phyloP scores from a whole-genome alignment of 2,888 invertebrate genomes.

The Xestobium rufovillosum region DNA sequence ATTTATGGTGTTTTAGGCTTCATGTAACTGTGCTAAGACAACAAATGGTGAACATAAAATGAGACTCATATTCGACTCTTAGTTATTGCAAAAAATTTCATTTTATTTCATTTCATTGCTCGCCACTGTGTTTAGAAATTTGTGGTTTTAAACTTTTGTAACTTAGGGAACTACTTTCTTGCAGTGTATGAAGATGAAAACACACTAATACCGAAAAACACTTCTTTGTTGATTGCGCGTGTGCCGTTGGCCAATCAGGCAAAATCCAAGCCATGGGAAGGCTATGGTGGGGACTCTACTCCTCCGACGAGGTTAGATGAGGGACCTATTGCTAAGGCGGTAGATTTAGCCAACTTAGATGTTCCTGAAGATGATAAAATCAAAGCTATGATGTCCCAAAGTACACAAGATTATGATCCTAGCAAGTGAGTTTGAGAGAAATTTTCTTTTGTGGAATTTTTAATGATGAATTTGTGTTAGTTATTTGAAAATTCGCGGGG shows the following conservation, averaged over 20 bases:
- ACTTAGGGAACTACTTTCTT: too few relatives aligned
- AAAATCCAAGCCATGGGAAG: constrained; percentile 62
- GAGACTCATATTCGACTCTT: too few relatives aligned
- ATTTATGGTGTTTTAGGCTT: too few relatives aligned
- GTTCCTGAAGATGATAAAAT: constrained; percentile 97
- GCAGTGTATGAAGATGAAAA: constrained; percentile 87
- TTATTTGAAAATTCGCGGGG: constrained; percentile 81
- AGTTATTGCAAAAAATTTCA: constrained; percentile 6
- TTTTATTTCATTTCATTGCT: constrained; percentile 9
- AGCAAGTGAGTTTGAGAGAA: constrained; percentile 72
- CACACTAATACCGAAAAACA: constrained; percentile 92
- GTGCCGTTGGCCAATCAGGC: constrained; percentile 77
- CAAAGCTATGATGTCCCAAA: constrained; percentile 94
- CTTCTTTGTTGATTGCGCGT: constrained; percentile 89
- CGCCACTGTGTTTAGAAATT: neutral
- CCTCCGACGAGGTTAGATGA: constrained; percentile 40
- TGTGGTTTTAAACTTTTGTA: too few relatives aligned
- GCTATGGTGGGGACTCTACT: constrained; percentile 44
- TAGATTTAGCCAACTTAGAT: constrained; percentile 82
- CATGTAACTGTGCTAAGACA: too few relatives aligned
- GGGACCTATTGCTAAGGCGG: constrained; percentile 55
- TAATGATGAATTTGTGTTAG: constrained; percentile 47
- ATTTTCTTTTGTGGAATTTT: too few relatives aligned
- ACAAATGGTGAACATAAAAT: too few relatives aligned
- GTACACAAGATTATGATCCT: constrained; percentile 94